Percentiles rank a stretch among this genome's conserved stretches.
Evolutionary conservation across 2,797 vertebrate species (phyloP).

Genomic region (Pseudochaenichthys georgianus): DNA sequence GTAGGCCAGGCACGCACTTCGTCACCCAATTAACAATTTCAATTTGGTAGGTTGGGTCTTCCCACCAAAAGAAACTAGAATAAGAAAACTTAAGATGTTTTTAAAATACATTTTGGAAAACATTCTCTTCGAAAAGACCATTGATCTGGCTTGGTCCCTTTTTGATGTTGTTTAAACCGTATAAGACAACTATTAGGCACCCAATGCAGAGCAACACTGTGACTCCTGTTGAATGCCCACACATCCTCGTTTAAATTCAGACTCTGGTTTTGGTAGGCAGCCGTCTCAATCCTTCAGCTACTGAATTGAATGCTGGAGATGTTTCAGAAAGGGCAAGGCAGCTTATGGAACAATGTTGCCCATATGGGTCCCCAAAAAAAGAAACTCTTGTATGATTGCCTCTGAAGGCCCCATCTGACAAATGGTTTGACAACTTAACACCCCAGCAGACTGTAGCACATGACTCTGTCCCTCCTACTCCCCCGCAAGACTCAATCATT

Average conservation of each 20-base stretch:
- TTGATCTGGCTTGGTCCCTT: too few species aligned
- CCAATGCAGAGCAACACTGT: not conserved
- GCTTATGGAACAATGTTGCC: not conserved
- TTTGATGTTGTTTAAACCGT: not conserved
- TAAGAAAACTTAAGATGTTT: not conserved
- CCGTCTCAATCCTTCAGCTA: not conserved
- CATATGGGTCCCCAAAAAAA: not conserved
- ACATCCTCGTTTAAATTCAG: constrained; percentile 34
- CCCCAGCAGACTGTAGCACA: constrained; percentile 17
- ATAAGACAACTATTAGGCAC: not conserved
- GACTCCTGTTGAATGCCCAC: not conserved
- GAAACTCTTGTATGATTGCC: not conserved
- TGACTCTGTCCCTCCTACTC: not conserved
- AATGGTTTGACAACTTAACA: constrained; percentile 34
- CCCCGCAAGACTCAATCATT: constrained; percentile 17
- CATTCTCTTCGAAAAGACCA: too few species aligned
- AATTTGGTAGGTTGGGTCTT: constrained; percentile 21
- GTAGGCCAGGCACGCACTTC: constrained; percentile 42
- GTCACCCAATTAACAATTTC: constrained; percentile 27
- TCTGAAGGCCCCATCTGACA: not conserved
- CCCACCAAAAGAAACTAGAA: constrained; percentile 1
- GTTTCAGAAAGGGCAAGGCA: constrained; percentile 1
- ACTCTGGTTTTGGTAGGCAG: constrained; percentile 15
- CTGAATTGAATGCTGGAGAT: not conserved
- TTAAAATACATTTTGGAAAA: not conserved